Percentiles rank a stretch among this genome's conserved stretches.
phyloP scores from a whole-genome alignment of 2,888 invertebrate genomes.

The Chymomyza procnemis region DNA sequence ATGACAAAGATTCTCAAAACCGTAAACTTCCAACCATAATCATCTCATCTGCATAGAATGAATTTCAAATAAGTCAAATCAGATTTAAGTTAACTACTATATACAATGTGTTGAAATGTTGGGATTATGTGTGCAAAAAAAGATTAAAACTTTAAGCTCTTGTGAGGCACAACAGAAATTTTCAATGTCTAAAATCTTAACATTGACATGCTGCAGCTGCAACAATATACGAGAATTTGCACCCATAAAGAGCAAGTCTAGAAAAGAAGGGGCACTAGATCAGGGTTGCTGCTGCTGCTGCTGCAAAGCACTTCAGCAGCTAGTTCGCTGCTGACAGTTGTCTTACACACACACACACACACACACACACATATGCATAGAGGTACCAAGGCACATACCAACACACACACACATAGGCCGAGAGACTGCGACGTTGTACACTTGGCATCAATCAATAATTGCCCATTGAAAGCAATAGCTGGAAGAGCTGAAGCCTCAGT shows the following conservation, averaged over 20 bases:
- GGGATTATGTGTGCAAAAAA: conserved; percentile 11
- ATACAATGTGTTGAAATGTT: not conserved
- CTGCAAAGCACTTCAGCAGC: conserved; percentile 15
- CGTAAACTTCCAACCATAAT: too few species aligned
- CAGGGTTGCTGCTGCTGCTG: too few species aligned
- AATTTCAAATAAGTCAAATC: too few species aligned
- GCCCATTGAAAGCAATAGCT: conserved; percentile 70
- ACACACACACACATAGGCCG: conserved; percentile 18
- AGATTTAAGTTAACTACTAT: too few species aligned
- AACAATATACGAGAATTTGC: conserved; percentile 27
- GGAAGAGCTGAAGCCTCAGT: conserved; percentile 46
- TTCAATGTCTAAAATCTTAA: conserved; percentile 74
- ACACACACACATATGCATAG: not conserved
- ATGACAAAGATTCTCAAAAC: too few species aligned
- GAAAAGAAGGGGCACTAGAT: conserved; percentile 65
- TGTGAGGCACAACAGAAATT: conserved; percentile 37
- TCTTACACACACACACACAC: conserved; percentile 17
- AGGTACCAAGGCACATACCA: not conserved
- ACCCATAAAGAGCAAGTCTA: conserved; percentile 8
- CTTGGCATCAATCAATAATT: conserved; percentile 74
- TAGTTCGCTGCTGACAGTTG: not conserved
- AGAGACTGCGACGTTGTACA: conserved; percentile 41
- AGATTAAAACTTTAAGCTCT: conserved; percentile 44
- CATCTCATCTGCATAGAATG: too few species aligned
- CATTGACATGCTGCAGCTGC: conserved; percentile 59